Percentiles rank a stretch among this genome's conserved stretches.
These are phyloP conservation scores for Macroramphosus scolopax DNA, from an alignment of 2,797 vertebrate species.

Conservation along the genomic window DNA sequence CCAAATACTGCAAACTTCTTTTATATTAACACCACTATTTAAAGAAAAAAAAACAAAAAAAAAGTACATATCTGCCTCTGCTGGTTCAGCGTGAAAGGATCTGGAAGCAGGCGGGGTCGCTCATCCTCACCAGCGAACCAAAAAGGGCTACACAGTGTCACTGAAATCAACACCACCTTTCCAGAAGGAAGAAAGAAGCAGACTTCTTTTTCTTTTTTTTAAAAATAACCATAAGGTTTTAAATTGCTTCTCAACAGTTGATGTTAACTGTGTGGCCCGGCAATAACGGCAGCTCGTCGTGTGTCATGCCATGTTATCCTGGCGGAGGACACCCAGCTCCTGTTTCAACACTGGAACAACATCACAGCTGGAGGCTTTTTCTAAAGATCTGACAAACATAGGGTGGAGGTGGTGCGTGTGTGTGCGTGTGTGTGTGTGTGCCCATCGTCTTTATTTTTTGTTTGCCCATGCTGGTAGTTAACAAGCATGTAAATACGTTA, in stretches of 20 bases:
- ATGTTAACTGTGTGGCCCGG: conserved; percentile 44
- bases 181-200: background rate
- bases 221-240: no score
- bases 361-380: conserved; percentile 7
- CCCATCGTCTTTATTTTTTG: conserved; percentile 9
- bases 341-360: no score
- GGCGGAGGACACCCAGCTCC: conserved; percentile 23
- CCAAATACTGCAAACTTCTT: no score
- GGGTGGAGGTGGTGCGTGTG: no score
- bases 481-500: conserved; percentile 52
- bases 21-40: no score
- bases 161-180: background rate
- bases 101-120: conserved; percentile 22
- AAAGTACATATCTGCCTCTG: background rate
- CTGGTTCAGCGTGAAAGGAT: conserved; percentile 29
- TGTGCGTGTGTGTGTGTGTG: conserved; percentile 2
- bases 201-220: no score
- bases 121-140: conserved; percentile 65
- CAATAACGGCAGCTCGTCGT: conserved; percentile 48
- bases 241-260: no score
- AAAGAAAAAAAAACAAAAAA: no score
- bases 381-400: no score
- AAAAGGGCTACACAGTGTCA: conserved; percentile 58
- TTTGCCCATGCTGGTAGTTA: conserved; percentile 30
- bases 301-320: background rate